phyloP scores from a whole-genome alignment of 2,113 vertebrate genomes.

The Eptesicus fuscus region DNA sequence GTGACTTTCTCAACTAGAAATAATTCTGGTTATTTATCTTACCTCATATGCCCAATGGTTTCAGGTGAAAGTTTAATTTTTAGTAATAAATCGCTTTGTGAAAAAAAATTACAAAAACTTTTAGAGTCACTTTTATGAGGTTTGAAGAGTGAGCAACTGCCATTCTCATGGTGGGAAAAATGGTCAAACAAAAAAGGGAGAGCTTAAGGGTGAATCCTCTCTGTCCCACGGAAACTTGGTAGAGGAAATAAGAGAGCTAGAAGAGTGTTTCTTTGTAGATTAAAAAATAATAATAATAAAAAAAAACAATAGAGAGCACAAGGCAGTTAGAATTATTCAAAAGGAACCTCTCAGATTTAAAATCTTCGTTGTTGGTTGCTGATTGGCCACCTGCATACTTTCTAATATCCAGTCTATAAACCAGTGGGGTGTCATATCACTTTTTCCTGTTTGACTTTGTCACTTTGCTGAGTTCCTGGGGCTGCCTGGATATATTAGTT shows the following conservation, averaged over 20 bases:
- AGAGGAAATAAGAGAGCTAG: background rate
- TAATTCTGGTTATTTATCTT: background rate
- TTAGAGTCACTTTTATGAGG: background rate
- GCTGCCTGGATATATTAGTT: too few relatives aligned
- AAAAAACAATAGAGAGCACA: background rate
- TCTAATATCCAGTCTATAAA: background rate
- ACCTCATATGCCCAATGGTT: background rate
- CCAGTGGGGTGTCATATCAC: background rate
- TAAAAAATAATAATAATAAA: background rate
- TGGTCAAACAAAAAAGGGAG: background rate
- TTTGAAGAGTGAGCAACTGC: background rate
- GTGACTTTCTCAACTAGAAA: background rate
- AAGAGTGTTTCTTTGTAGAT: background rate
- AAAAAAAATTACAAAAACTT: background rate
- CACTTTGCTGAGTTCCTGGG: background rate
- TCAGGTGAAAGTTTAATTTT: background rate
- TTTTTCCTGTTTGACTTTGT: background rate
- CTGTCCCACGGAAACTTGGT: background rate
- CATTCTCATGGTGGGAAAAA: background rate
- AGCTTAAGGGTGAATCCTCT: background rate
- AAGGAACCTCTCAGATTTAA: background rate
- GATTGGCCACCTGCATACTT: background rate
- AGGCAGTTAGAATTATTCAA: background rate
- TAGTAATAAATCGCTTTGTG: background rate
- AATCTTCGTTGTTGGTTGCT: background rate